Conservation (phyloP, 2,888 invertebrate genomes). For the Hyposoter dolosus region DNA sequence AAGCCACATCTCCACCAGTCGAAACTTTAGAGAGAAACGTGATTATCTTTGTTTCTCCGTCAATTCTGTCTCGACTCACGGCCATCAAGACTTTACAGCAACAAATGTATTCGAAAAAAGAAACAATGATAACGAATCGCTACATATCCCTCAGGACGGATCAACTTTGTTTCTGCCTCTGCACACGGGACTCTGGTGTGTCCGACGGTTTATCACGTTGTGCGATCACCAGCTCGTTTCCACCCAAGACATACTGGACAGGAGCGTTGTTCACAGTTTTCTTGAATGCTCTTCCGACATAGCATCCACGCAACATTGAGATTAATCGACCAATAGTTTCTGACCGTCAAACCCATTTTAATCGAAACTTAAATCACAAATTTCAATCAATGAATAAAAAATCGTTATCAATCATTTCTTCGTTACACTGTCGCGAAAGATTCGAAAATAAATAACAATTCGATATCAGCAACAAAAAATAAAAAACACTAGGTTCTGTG, state of each 20-base stretch:
- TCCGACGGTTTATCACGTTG: conserved; percentile 49
- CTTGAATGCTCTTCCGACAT: conserved; percentile 44
- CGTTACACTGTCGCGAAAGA: too few relatives aligned
- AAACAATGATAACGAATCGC: conserved; percentile 57
- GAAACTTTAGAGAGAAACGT: neutral
- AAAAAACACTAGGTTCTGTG: too few relatives aligned
- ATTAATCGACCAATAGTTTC: neutral
- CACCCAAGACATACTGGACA: conserved; percentile 54
- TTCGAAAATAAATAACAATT: neutral
- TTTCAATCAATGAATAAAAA: neutral
- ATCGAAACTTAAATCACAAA: neutral
- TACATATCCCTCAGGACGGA: conserved; percentile 45
- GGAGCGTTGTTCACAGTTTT: conserved; percentile 42
- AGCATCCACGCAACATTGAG: neutral
- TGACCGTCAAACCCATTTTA: neutral
- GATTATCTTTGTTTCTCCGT: conserved; percentile 3
- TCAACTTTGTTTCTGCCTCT: conserved; percentile 28
- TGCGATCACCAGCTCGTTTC: conserved; percentile 61
- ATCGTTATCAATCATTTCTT: too few relatives aligned
- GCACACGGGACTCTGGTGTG: conserved; percentile 3
- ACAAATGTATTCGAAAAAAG: neutral
- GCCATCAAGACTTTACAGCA: neutral
- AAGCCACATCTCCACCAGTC: neutral
- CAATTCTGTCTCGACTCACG: neutral
- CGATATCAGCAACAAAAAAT: neutral